Evolutionary conservation across 2,888 invertebrate species (phyloP), one percentile per base, ranked within the genome.

Genomic region (Anorthoa munda): DNA sequence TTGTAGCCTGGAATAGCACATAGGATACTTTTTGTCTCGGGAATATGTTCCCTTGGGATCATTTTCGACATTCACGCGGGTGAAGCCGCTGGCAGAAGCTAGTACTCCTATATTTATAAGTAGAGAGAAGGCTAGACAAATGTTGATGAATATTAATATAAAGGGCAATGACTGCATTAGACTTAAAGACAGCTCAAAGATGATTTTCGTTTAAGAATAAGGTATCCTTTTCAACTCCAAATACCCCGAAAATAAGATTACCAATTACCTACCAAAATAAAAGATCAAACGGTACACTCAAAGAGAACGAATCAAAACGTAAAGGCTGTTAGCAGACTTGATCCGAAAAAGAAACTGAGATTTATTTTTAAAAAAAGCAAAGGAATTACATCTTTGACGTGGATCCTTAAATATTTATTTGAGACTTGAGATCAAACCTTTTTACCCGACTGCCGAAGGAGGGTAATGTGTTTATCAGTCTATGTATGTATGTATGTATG

Each of bases 341-440:
- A 48, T 46, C n/a, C 12, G 3, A 75, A 26, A n/a, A 51, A 4
- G 31, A 55, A 55, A 7, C 7, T 0, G 5, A 0, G 4, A 26
- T 26, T 53, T 26, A 2, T n/a, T 50, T 31, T 51, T 17, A 21
- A 23, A 13, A 21, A 55, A 50, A 58, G 39, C 5, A 31, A 63
- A 26, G 0, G 18, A 26, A 23, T 12, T 15, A 23, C 4, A 4
- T 56, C 46, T 56, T 46, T 48, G 51, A 45, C 45, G 58, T 48
- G 1, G 48, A 73, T 9, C 5, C 9, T 53, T 76, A 18, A 73
- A 50, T 58, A 58, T 58, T 71, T 74, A 26, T 51, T 56, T 15
- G 23, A 17, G 26, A 53, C n/a, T 69, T 11, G 53, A 71, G n/a
- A 53, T 73, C 21, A 21, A 73, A 55, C 31, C 31, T 2, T 60